These are phyloP conservation scores for Moxostoma hubbsi DNA, from an alignment of 2,797 vertebrate genomes.

Conservation along the genomic window DNA sequence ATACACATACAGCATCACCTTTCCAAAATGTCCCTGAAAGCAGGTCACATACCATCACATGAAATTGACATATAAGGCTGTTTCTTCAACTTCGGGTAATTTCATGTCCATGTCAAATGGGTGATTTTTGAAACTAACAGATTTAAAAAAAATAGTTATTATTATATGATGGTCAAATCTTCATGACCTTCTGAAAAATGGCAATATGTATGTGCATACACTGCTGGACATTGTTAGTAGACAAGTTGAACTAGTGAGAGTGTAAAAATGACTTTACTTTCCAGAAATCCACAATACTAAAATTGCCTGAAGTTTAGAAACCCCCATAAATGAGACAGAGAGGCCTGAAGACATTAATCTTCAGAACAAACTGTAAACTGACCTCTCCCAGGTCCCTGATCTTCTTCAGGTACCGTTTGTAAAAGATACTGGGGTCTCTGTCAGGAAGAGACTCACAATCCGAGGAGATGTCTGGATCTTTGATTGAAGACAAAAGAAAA, in stretches of 20 bases:
- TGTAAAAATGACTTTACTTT: too few relatives aligned
- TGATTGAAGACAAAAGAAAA: neutral
- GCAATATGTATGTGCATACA: too few relatives aligned
- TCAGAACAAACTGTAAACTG: slow-evolving; percentile 34
- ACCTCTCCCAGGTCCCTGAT: slow-evolving; percentile 89
- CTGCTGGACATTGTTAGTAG: too few relatives aligned
- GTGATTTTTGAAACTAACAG: too few relatives aligned
- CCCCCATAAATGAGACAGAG: neutral
- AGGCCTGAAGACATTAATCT: neutral
- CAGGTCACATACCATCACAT: neutral
- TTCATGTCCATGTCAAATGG: too few relatives aligned
- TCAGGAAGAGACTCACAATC: slow-evolving; percentile 70
- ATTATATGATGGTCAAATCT: too few relatives aligned
- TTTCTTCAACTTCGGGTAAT: too few relatives aligned
- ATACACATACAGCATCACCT: slow-evolving; percentile 89
- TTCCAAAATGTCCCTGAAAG: slow-evolving; percentile 92
- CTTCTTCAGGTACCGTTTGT: slow-evolving; percentile 91
- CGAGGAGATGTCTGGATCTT: slow-evolving; percentile 82
- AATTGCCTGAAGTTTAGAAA: too few relatives aligned
- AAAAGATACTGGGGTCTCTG: slow-evolving; percentile 84
- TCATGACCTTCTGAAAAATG: too few relatives aligned
- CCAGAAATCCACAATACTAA: too few relatives aligned
- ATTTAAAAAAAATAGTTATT: too few relatives aligned
- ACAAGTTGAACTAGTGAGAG: too few relatives aligned
- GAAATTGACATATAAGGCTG: neutral